Percentiles rank a stretch among this genome's conserved stretches.
Evolutionary conservation across 2,113 vertebrate species (phyloP).

Genomic region (Chaetorhynchus papuensis): DNA sequence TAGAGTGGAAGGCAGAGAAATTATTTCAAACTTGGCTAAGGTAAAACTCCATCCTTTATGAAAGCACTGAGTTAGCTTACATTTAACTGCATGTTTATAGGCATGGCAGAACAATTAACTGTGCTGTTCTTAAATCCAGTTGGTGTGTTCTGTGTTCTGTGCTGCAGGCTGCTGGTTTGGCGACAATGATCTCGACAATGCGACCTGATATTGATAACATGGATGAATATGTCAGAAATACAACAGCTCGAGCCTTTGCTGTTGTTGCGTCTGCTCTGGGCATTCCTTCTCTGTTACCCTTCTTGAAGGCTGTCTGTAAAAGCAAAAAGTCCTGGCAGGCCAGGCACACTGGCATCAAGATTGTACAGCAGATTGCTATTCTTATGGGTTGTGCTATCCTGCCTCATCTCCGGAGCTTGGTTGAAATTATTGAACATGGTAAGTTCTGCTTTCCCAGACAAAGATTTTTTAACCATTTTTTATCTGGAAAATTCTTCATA

Average conservation of each 20-base stretch:
- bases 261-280: constrained; percentile 97
- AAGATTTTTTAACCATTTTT: not conserved
- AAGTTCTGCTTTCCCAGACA: constrained; percentile 48
- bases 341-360: constrained; percentile 97
- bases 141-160: not conserved
- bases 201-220: constrained; percentile 98
- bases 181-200: constrained; percentile 99
- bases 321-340: constrained; percentile 99
- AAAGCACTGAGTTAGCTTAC: not conserved
- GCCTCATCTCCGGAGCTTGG: constrained; percentile 95
- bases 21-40: constrained; percentile 99
- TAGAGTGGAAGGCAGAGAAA: constrained; percentile 97
- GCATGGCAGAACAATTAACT: not conserved
- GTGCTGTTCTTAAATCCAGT: not conserved
- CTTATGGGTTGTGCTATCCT: constrained; percentile 98
- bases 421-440: constrained; percentile 99
- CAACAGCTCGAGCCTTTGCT: constrained; percentile 95
- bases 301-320: constrained; percentile 98
- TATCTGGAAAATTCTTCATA: not conserved
- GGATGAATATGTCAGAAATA: constrained; percentile 98
- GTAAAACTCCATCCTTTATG: constrained; percentile 56
- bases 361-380: constrained; percentile 98
- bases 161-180: constrained; percentile 92
- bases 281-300: constrained; percentile 94
- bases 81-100: not conserved